Conservation (phyloP, 2,888 invertebrate species). For the Ophion slaviceki region DNA sequence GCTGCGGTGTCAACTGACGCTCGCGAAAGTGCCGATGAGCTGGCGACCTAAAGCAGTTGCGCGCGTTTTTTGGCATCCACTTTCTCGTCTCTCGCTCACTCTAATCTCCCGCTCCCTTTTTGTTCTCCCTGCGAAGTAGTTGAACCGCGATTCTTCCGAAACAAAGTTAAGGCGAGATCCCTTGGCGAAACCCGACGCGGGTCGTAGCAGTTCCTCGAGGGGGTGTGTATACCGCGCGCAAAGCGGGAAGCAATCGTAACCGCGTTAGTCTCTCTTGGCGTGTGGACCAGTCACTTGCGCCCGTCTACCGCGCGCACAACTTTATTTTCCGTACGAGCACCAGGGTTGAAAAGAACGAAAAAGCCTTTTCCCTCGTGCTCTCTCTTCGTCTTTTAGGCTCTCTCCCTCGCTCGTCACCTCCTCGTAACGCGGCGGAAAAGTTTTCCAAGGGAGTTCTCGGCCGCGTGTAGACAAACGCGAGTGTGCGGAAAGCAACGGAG, state of each 20-base stretch:
- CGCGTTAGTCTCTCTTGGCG: conserved; percentile 72
- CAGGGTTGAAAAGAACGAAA: conserved; percentile 43
- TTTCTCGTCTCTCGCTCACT: too few species aligned
- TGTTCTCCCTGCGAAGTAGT: too few species aligned
- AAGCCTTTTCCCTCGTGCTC: neutral
- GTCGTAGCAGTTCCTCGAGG: conserved; percentile 70
- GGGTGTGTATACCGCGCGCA: neutral
- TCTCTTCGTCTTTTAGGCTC: too few species aligned
- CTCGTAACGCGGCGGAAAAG: conserved; percentile 52
- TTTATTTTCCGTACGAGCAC: conserved; percentile 61
- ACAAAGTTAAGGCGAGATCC: conserved; percentile 63
- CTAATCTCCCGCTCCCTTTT: too few species aligned
- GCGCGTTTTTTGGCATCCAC: too few species aligned
- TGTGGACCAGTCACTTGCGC: conserved; percentile 38
- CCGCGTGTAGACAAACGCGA: conserved; percentile 33
- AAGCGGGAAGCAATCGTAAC: conserved; percentile 69
- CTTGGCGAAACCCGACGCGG: conserved; percentile 68
- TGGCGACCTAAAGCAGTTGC: too few species aligned
- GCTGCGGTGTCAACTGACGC: too few species aligned
- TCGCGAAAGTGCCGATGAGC: too few species aligned
- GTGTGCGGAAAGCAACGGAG: conserved; percentile 4
- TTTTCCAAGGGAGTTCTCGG: conserved; percentile 44
- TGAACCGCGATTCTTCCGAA: too few species aligned
- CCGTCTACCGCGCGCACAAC: conserved; percentile 60
- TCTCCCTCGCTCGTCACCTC: neutral